phyloP scores from a whole-genome alignment of 2,113 vertebrate species.

The Cololabis saira region DNA sequence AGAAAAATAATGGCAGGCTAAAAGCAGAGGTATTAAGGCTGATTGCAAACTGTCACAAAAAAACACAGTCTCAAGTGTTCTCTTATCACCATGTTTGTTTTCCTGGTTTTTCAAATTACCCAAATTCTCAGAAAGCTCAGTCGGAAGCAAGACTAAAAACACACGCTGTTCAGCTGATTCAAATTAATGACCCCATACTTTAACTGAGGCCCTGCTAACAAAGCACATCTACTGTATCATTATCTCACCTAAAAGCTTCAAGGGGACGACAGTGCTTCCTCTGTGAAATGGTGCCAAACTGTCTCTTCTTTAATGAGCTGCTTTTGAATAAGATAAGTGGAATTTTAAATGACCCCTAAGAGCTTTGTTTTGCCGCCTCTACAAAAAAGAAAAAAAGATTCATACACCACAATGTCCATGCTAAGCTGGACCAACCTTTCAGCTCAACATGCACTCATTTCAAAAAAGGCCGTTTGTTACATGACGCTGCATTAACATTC shows the following conservation, averaged over 20 bases:
- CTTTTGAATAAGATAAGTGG: neutral
- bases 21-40: constrained; percentile 10
- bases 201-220: neutral
- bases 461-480: constrained; percentile 5
- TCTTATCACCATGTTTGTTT: constrained; percentile 21
- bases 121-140: constrained; percentile 16
- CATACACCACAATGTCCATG: neutral
- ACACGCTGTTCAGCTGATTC: constrained; percentile 6
- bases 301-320: neutral
- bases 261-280: neutral
- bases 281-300: constrained; percentile 25
- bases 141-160: constrained; percentile 14
- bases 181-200: neutral
- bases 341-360: constrained; percentile 11
- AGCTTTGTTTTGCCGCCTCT: neutral
- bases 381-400: constrained; percentile 11
- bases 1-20: constrained; percentile 23
- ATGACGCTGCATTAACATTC: constrained; percentile 1
- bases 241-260: constrained; percentile 17
- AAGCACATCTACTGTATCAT: constrained; percentile 1
- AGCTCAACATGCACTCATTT: neutral
- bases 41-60: constrained; percentile 25
- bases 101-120: constrained; percentile 11
- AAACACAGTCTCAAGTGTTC: neutral
- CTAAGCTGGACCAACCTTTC: constrained; percentile 11